These are phyloP conservation scores for Tretioscincus oriximinensis DNA, from an alignment of 2,113 vertebrate species.

Conservation along the genomic window DNA sequence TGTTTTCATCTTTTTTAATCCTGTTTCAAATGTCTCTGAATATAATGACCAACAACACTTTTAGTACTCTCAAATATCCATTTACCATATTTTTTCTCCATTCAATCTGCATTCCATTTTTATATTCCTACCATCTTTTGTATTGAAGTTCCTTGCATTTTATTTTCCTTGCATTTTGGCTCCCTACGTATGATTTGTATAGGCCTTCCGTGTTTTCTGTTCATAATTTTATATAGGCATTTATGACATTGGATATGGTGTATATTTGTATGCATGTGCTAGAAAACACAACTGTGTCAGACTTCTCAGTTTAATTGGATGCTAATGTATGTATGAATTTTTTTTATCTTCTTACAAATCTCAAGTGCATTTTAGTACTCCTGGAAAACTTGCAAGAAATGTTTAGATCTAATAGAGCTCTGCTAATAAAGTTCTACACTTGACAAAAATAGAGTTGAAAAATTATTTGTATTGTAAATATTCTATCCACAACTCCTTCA, in stretches of 20 bases:
- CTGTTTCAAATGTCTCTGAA: constrained; percentile 42
- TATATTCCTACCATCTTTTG: constrained; percentile 43
- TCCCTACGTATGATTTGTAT: constrained; percentile 2
- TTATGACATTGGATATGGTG: constrained; percentile 32
- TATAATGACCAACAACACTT: no score
- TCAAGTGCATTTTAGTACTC: neutral
- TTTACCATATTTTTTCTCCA: constrained; percentile 36
- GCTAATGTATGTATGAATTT: constrained; percentile 31
- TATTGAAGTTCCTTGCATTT: constrained; percentile 36
- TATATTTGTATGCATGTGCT: neutral
- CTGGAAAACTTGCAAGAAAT: neutral
- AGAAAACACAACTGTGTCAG: constrained; percentile 16
- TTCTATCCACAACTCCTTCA: no score
- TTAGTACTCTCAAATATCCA: constrained; percentile 18
- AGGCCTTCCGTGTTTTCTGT: constrained; percentile 36
- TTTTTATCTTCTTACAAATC: neutral
- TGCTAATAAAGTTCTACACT: no score
- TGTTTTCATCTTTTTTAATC: constrained; percentile 41
- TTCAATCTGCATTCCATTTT: constrained; percentile 37
- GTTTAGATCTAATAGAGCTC: neutral
- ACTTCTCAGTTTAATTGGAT: constrained; percentile 47
- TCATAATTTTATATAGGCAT: constrained; percentile 38
- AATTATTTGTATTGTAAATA: no score
- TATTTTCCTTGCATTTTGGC: constrained; percentile 35
- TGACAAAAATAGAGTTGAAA: no score